These are phyloP conservation scores for Zootermopsis nevadensis DNA, from an alignment of 2,888 invertebrate genomes.

Conservation along the genomic window DNA sequence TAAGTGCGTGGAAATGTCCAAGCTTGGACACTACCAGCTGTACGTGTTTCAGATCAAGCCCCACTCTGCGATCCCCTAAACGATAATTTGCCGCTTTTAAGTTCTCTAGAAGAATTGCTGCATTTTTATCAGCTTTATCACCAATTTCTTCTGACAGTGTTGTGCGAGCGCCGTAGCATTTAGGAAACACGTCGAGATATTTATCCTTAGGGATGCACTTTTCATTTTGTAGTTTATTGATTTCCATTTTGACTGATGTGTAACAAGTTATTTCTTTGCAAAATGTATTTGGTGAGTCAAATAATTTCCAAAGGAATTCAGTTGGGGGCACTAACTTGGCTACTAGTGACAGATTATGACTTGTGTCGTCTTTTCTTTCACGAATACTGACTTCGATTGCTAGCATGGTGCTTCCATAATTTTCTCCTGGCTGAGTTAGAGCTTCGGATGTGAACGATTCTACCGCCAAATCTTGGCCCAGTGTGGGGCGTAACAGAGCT, in stretches of 20 bases:
- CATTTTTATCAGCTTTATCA: conserved; percentile 61
- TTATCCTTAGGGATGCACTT: conserved; percentile 62
- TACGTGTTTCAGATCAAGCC: conserved; percentile 66
- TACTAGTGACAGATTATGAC: conserved; percentile 61
- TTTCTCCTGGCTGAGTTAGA: conserved; percentile 68
- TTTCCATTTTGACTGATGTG: conserved; percentile 64
- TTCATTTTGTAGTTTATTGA: conserved; percentile 65
- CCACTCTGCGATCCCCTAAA: conserved; percentile 65
- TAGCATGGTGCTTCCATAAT: conserved; percentile 72
- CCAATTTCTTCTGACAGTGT: conserved; percentile 1
- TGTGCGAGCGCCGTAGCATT: conserved; percentile 69
- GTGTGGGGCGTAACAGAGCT: not conserved
- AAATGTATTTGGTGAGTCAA: conserved; percentile 68
- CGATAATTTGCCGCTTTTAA: conserved; percentile 66
- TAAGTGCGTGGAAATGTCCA: conserved; percentile 70
- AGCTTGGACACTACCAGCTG: conserved; percentile 64
- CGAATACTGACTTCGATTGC: conserved; percentile 60
- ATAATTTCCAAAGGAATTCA: conserved; percentile 65
- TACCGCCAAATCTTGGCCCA: conserved; percentile 55
- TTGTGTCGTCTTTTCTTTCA: conserved; percentile 49
- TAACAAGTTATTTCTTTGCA: conserved; percentile 70
- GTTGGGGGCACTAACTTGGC: conserved; percentile 71
- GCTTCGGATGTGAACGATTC: conserved; percentile 61
- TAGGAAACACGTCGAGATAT: conserved; percentile 66
- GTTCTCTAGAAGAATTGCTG: conserved; percentile 70